Conservation (phyloP, 2,888 invertebrate genomes). For the Agrenia bidenticulata region DNA sequence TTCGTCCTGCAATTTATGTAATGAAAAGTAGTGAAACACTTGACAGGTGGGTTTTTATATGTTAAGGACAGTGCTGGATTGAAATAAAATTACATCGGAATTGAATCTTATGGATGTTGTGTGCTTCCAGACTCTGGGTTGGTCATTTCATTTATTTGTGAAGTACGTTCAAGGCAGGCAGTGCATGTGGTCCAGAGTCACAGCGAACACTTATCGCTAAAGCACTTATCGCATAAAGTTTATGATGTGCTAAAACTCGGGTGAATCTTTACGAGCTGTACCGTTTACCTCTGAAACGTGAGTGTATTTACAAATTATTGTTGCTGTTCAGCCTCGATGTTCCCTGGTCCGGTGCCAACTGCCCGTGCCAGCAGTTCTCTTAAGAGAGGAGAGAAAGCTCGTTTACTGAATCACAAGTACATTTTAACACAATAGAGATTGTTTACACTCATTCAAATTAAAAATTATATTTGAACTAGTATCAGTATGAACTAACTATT, state of each 20-base stretch:
- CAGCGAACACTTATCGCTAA: constrained; percentile 3
- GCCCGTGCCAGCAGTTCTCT: no score
- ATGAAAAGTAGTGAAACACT: no score
- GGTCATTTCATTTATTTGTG: not conserved
- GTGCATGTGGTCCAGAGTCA: not conserved
- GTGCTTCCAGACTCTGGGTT: no score
- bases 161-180: not conserved
- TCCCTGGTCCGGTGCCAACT: no score
- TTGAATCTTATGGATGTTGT: not conserved
- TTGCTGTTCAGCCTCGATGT: not conserved
- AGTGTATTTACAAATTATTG: not conserved
- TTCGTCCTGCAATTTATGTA: no score
- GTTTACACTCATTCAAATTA: no score
- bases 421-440: no score
- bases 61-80: not conserved
- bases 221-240: constrained; percentile 8
- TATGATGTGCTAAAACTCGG: constrained; percentile 5
- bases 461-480: no score
- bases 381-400: no score
- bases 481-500: no score
- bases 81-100: constrained; percentile 5
- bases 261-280: constrained; percentile 4
- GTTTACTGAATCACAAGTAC: no score
- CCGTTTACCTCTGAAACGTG: constrained; percentile 5
- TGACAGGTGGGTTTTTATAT: no score